Evolutionary conservation across 2,888 invertebrate species (phyloP).

Genomic region (Andricus curvator): DNA sequence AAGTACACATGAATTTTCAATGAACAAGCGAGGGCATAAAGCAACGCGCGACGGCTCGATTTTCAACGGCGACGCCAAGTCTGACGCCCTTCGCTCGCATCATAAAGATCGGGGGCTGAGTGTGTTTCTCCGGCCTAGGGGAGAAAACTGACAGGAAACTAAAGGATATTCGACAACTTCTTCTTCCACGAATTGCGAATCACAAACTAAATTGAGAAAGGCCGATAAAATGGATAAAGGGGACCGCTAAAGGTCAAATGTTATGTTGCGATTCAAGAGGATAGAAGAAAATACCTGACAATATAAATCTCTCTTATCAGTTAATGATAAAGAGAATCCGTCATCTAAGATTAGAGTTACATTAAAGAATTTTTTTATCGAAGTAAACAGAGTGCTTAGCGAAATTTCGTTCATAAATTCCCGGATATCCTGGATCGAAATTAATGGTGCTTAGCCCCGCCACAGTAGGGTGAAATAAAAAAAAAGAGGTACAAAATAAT

Average conservation of each 20-base stretch:
- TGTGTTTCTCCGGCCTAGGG: constrained; percentile 31
- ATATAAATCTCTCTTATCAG: background rate
- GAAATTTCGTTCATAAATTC: too few relatives aligned
- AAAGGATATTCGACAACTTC: constrained; percentile 22
- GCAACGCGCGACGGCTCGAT: constrained; percentile 32
- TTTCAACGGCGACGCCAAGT: constrained; percentile 27
- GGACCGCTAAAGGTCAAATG: background rate
- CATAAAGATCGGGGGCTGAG: constrained; percentile 24
- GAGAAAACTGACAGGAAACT: constrained; percentile 13
- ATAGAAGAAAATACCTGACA: background rate
- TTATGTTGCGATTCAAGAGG: background rate
- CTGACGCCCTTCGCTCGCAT: constrained; percentile 26
- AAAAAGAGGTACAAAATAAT: too few relatives aligned
- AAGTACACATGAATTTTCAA: constrained; percentile 5
- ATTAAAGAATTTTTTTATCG: background rate
- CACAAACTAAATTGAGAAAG: background rate
- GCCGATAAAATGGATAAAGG: background rate
- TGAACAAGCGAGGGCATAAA: constrained; percentile 23
- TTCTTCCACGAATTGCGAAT: constrained; percentile 13
- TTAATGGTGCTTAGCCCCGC: too few relatives aligned
- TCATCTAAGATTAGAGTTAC: background rate
- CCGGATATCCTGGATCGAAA: too few relatives aligned
- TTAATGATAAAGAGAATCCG: background rate
- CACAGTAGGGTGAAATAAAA: too few relatives aligned
- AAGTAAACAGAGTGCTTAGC: too few relatives aligned